Percentiles rank a stretch among this genome's conserved stretches.
Conservation (phyloP, 1,140 invertebrate species). For the Drosophila nebulosa region DNA sequence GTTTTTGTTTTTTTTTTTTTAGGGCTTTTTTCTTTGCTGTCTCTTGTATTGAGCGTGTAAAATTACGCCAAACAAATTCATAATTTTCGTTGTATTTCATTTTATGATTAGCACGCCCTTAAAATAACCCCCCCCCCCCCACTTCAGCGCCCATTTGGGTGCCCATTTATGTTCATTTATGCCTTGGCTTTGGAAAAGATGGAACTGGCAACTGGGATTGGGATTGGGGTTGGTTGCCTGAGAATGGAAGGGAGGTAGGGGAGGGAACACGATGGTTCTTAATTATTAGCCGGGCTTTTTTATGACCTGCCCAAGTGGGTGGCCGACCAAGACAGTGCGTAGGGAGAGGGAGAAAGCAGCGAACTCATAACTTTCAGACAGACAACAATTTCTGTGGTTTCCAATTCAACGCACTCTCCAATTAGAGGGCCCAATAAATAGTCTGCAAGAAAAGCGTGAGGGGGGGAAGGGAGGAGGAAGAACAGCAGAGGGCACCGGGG, state of each 20-base stretch:
- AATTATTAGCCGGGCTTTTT: constrained; percentile 75
- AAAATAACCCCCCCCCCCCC: constrained; percentile 20
- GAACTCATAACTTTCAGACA: constrained; percentile 46
- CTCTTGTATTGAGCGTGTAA: constrained; percentile 52
- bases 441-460: constrained; percentile 34
- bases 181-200: constrained; percentile 15
- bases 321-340: constrained; percentile 7
- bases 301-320: constrained; percentile 60
- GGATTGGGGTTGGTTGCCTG: neutral
- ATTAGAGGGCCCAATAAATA: constrained; percentile 74
- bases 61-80: constrained; percentile 77
- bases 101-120: constrained; percentile 74
- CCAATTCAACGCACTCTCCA: constrained; percentile 77
- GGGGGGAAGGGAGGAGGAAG: neutral
- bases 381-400: constrained; percentile 70
- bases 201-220: neutral
- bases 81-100: constrained; percentile 69
- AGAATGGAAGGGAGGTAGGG: neutral
- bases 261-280: constrained; percentile 30
- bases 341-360: neutral
- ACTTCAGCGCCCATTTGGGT: constrained; percentile 47
- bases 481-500: too few relatives aligned
- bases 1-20: neutral
- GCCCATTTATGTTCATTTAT: constrained; percentile 64
- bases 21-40: neutral